A percentile compares a stretch with the other conserved stretches of the same genome.
Evolutionary conservation across 2,113 vertebrate species (phyloP).

Genomic region (Cochlearius cochlearius): DNA sequence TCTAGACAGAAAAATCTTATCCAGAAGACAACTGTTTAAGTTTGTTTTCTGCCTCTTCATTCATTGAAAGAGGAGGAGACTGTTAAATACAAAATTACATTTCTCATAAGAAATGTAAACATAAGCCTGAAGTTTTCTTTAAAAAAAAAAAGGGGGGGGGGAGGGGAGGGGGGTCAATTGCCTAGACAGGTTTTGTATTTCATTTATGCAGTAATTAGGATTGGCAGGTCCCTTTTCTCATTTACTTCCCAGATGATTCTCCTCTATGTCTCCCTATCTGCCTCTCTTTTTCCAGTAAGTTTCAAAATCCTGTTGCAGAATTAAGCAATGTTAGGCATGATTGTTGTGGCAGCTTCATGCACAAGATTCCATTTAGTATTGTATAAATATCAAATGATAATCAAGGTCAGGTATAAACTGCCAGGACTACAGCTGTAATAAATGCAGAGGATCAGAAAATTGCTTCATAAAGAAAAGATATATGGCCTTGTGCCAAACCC

Average conservation of each 20-base stretch:
- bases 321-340: background rate
- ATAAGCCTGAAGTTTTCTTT: background rate
- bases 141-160: too few relatives aligned
- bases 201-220: background rate
- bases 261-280: background rate
- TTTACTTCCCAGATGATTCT: background rate
- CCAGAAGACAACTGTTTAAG: background rate
- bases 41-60: background rate
- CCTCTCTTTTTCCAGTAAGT: background rate
- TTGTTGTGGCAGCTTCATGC: background rate
- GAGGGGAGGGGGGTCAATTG: background rate
- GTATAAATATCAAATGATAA: slow-evolving; percentile 49
- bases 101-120: background rate
- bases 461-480: slow-evolving; percentile 46
- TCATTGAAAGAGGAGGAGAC: background rate
- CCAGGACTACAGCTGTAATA: slow-evolving; percentile 26
- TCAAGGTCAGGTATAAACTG: slow-evolving; percentile 53
- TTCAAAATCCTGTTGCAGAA: slow-evolving; percentile 6
- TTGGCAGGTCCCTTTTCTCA: background rate
- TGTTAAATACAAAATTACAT: background rate
- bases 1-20: background rate
- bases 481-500: slow-evolving; percentile 47
- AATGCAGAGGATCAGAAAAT: slow-evolving; percentile 66
- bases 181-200: background rate
- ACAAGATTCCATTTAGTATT: slow-evolving; percentile 23